phyloP scores from a whole-genome alignment of 53 echinoderm and acorn worm genomes.

The Astropecten irregularis region DNA sequence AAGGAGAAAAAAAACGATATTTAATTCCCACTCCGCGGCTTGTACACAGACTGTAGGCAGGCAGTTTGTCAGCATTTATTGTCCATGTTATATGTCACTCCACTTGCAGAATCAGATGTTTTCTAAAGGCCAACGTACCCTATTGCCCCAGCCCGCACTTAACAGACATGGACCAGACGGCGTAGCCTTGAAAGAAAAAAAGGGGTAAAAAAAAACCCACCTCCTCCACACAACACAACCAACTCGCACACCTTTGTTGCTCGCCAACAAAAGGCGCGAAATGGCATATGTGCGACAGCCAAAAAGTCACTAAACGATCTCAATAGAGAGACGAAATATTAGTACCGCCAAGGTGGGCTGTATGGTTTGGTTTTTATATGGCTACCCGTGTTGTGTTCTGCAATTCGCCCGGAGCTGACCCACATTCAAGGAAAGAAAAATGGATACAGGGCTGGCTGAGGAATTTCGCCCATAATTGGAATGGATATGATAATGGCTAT shows the following conservation, averaged over 20 bases:
- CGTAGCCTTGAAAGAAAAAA: not conserved
- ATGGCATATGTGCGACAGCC: constrained; percentile 18
- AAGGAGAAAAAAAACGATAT: too few relatives aligned
- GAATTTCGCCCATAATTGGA: constrained; percentile 47
- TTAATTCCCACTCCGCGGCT: too few relatives aligned
- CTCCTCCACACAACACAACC: too few relatives aligned
- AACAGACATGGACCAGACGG: constrained; percentile 31
- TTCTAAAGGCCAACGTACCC: constrained; percentile 2
- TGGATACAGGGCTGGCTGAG: not conserved
- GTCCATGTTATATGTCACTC: constrained; percentile 33
- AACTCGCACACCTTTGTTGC: not conserved
- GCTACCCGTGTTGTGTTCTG: too few relatives aligned
- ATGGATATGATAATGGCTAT: constrained; percentile 15
- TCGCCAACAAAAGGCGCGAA: constrained; percentile 28
- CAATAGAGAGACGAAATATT: not conserved
- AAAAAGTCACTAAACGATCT: constrained; percentile 1
- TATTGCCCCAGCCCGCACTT: not conserved
- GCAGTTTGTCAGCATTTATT: constrained; percentile 21
- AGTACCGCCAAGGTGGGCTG: not conserved
- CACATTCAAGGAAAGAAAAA: not conserved
- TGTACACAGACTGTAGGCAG: too few relatives aligned
- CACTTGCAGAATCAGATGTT: not conserved
- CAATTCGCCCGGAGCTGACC: too few relatives aligned
- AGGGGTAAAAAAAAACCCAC: too few relatives aligned
- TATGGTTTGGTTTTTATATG: not conserved